Base-by-base conservation (phyloP, 2,888 invertebrate species). In the Orthonychiurus folsomi region DNA sequence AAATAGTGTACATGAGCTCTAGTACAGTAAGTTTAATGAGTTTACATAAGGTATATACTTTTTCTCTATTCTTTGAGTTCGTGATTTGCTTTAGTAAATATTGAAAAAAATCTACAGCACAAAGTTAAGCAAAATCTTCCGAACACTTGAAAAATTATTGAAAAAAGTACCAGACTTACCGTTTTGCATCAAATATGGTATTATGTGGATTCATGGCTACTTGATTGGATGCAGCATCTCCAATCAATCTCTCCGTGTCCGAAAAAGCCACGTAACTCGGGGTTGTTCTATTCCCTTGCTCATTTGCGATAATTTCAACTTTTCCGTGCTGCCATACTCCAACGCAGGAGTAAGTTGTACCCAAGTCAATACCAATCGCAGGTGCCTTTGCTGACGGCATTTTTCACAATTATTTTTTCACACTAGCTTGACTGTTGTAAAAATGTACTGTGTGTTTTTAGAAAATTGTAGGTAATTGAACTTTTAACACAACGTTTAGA, bases 231-330 rank as follows among this genome's bases (percentile, higher is more conserved):
- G 90, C 90, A 18, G 89, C 87, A 79, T 91, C 90, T 28, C 91
- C 90, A 73, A 90, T 87, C 47, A 91, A 80, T 55, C 91, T 81
- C 77, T 91, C 90, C 2, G 84, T 85, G 72, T 91, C 89, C 25
- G 87, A 89, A 76, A 92, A 92, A 2, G 89, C 90, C 58, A 91
- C 90, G 78, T 89, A 91, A 47, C 86, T 87, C 1, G 88, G 88
- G 2, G 88, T 89, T n/a, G 86, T 88, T 61, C 88, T 79, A 76
- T 89, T 88, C 25, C 88, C 88, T 76, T 88, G 88, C 74, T 88
- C 88, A 74, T 89, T 89, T 69, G 88, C 87, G 67, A 88, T 86
- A 70, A 89, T 88, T 76, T 89, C 88, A 73, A 89, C 88, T 77
- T 88, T 88, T 61, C 88, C 86, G 75, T 89, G 83, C 74, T 87